A percentile compares a stretch with the other conserved stretches of the same genome.
These are phyloP conservation scores for Podarcis lilfordi DNA, from an alignment of 2,797 vertebrate genomes.

Conservation along the genomic window DNA sequence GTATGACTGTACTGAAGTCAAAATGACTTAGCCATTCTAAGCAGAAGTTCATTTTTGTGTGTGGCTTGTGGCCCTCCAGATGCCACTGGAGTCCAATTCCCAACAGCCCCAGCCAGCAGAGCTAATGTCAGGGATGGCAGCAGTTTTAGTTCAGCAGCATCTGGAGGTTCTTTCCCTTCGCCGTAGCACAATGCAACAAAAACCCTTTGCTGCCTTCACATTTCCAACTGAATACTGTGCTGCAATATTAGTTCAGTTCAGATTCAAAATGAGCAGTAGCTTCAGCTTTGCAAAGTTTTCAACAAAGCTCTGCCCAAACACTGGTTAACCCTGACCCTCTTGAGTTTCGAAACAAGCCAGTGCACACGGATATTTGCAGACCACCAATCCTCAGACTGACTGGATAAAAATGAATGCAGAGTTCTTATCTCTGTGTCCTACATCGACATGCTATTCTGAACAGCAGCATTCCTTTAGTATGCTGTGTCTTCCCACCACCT, in stretches of 20 bases:
- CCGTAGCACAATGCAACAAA: background rate
- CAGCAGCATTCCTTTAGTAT: constrained; percentile 22
- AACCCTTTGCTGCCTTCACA: background rate
- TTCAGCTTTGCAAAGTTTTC: background rate
- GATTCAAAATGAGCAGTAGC: background rate
- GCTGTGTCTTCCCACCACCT: constrained; percentile 29
- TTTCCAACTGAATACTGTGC: background rate
- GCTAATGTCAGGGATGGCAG: too few species aligned
- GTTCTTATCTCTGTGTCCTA: background rate
- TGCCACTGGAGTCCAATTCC: too few species aligned
- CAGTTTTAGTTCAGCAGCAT: too few species aligned
- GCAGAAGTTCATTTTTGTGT: background rate
- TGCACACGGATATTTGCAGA: background rate
- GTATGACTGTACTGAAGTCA: background rate
- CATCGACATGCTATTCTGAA: background rate
- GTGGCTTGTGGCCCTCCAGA: background rate
- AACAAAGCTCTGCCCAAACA: background rate
- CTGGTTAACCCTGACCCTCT: background rate
- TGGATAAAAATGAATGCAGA: constrained; percentile 1
- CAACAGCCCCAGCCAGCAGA: too few species aligned
- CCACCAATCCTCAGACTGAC: background rate
- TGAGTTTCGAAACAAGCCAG: background rate
- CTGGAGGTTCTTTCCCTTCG: too few species aligned
- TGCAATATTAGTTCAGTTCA: background rate
- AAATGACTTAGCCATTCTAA: background rate